Conservation (phyloP, 2,113 vertebrate species). For the Sinocyclocheilus maitianheensis region DNA sequence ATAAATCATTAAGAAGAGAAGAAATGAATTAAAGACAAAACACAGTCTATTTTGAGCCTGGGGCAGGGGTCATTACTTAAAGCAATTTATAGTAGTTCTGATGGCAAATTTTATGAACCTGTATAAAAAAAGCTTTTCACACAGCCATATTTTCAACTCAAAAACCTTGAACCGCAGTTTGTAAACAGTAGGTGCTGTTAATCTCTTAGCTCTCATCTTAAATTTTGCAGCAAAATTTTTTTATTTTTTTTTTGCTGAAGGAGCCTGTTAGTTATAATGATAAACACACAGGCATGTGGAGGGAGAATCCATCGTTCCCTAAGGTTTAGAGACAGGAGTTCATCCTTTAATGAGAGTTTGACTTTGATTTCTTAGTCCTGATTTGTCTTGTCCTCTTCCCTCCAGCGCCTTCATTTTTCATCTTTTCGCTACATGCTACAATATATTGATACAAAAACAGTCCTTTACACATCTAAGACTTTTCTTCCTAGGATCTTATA, state of each 20-base stretch:
- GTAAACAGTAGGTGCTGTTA: slow-evolving; percentile 1
- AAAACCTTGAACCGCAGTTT: not conserved
- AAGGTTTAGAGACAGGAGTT: not conserved
- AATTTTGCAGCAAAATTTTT: not conserved
- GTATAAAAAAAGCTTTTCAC: slow-evolving; percentile 36
- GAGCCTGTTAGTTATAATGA: slow-evolving; percentile 12
- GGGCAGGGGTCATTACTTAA: slow-evolving; percentile 7
- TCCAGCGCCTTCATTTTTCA: not conserved
- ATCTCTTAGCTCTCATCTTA: not conserved
- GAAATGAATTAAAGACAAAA: not conserved
- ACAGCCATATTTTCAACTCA: slow-evolving; percentile 1
- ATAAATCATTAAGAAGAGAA: not conserved
- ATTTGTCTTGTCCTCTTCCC: slow-evolving; percentile 3
- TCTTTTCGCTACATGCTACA: not conserved
- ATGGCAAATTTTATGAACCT: slow-evolving; percentile 17
- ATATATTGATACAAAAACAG: slow-evolving; percentile 6
- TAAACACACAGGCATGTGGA: not conserved
- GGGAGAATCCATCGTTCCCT: not conserved
- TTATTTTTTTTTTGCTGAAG: not conserved
- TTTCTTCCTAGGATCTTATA: not conserved
- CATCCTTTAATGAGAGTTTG: slow-evolving; percentile 26
- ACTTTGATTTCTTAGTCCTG: slow-evolving; percentile 31
- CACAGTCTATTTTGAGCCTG: not conserved
- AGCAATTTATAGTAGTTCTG: slow-evolving; percentile 20
- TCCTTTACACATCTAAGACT: not conserved